Evolutionary conservation across 2,113 vertebrate species (phyloP), one percentile per base, ranked within the genome.

Genomic region (Microcebus ravelobensis): DNA sequence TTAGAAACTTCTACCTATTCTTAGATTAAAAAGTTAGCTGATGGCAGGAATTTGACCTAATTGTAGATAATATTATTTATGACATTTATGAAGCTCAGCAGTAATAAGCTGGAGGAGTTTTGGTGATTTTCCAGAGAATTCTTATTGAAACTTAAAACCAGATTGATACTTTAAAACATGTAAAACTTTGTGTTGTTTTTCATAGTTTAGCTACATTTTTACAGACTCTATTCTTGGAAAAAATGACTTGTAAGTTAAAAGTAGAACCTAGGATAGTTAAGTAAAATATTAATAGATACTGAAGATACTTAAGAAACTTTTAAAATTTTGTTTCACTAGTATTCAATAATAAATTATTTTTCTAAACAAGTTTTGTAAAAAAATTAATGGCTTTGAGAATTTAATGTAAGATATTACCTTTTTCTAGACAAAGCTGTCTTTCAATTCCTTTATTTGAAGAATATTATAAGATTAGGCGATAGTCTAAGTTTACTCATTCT

Each of bases 1-100:
- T 96, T 39, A 94, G 42, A 94, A 94, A 87, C 21, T 31, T 77
- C 61, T 65, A 92, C 20, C 34, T 94, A 57, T 63, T 94, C 48
- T 97, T 77, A 85, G 20, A 76, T 80, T 73, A 45, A 90, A 94
- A 80, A 27, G 36, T 81, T 88, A 71, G 23, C 73, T 91, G 61
- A 83, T 6, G 89, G 77, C 17, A 96, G 25, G 29, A 90, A 87
- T 92, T 83, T 83, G 84, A 84, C 39, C 48, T 90, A 74, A 90
- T 79, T 71, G 14, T 85, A 92, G 59, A 42, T 70, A 52, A 65
- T 77, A 57, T 94, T 79, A 94, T 73, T 95, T 92, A 52, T 87
- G 50, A 55, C 5, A 86, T 88, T 94, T 93, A 65, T 71, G 36
- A 86, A 52, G 4, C 31, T 94, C 68, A 87, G n/a, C 29, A 90